These are phyloP conservation scores for Petrocephalus sullivani DNA, from an alignment of 2,797 vertebrate genomes.

Conservation along the genomic window DNA sequence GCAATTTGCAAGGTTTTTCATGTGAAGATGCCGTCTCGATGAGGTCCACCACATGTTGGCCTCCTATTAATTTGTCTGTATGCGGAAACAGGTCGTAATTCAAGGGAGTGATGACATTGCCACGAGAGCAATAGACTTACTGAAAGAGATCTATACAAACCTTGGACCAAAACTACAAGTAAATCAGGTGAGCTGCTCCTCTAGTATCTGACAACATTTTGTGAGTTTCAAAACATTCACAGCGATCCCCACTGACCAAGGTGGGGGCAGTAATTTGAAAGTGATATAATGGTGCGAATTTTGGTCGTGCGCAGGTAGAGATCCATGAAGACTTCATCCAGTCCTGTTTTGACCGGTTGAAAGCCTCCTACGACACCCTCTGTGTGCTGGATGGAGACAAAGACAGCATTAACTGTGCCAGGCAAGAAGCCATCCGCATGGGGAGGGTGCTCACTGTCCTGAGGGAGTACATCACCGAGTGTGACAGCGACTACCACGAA, in stretches of 20 bases:
- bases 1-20: not conserved
- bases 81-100: constrained; percentile 82
- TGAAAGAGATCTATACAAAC: constrained; percentile 99
- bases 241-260: not conserved
- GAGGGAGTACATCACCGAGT: constrained; percentile 97
- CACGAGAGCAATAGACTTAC: constrained; percentile 92
- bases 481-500: constrained; percentile 98
- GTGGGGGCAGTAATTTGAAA: not conserved
- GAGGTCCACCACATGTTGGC: not conserved
- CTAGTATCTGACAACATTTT: too few relatives aligned
- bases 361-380: constrained; percentile 94
- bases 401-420: constrained; percentile 97
- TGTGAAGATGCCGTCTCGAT: not conserved
- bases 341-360: constrained; percentile 97
- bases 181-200: constrained; percentile 76
- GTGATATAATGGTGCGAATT: not conserved
- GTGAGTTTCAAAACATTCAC: not conserved
- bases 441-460: constrained; percentile 94
- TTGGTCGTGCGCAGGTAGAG: constrained; percentile 74
- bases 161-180: constrained; percentile 97
- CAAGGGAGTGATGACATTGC: constrained; percentile 98
- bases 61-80: constrained; percentile 9
- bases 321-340: constrained; percentile 99
- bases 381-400: constrained; percentile 98
- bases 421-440: constrained; percentile 97